phyloP scores from a whole-genome alignment of 2,888 invertebrate species.

The Troides aeacus region DNA sequence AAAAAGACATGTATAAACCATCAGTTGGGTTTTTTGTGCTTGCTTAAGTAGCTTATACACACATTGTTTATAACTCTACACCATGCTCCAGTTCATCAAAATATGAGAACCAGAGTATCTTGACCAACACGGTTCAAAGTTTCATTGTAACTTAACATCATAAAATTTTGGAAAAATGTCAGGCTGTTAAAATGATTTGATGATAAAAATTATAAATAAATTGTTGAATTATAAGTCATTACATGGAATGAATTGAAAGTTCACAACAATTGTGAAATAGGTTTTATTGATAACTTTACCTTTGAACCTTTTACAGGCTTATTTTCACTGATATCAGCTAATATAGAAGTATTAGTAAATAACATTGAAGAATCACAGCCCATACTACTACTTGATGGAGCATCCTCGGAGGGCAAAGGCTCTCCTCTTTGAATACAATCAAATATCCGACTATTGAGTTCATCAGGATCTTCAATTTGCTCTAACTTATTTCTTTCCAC shows the following conservation, averaged over 20 bases:
- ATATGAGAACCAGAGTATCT: too few species aligned
- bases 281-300: constrained; percentile 42
- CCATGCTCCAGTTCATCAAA: too few species aligned
- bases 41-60: too few species aligned
- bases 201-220: too few species aligned
- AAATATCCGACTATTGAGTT: constrained; percentile 40
- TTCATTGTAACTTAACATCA: too few species aligned
- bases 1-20: constrained; percentile 31
- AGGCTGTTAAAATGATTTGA: too few species aligned
- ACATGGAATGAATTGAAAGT: too few species aligned
- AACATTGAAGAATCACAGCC: constrained; percentile 31
- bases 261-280: background rate
- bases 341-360: constrained; percentile 31
- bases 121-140: too few species aligned
- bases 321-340: constrained; percentile 50
- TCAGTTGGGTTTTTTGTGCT: too few species aligned
- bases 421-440: constrained; percentile 41
- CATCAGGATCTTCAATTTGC: constrained; percentile 49
- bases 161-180: too few species aligned
- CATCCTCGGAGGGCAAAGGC: constrained; percentile 35
- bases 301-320: constrained; percentile 55
- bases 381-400: constrained; percentile 44
- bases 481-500: constrained; percentile 44
- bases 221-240: too few species aligned
- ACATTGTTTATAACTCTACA: too few species aligned